These are phyloP conservation scores for Haliclona indistincta DNA, from an alignment of 37 sponge, comb jelly and placozoan genomes.

Conservation along the genomic window DNA sequence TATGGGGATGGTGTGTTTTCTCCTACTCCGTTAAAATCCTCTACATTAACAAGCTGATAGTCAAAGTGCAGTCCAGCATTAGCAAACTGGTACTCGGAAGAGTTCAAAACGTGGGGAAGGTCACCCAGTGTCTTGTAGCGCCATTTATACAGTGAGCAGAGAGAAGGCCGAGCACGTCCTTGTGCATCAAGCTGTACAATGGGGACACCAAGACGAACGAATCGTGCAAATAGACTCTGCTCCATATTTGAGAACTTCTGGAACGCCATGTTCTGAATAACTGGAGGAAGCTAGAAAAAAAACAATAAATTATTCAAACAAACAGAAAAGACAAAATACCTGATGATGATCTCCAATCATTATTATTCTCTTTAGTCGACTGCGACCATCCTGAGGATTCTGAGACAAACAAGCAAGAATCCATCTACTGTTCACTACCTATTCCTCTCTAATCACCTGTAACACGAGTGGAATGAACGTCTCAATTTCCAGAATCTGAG, in stretches of 20 bases:
- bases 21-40: slow-evolving; percentile 94
- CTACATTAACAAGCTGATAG: slow-evolving; percentile 94
- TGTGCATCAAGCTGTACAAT: slow-evolving; percentile 96
- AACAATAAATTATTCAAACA: neutral
- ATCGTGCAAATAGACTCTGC: slow-evolving; percentile 96
- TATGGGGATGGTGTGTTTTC: slow-evolving; percentile 94
- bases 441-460: slow-evolving; percentile 32
- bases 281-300: slow-evolving; percentile 88
- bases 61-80: slow-evolving; percentile 92
- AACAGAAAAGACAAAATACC: slow-evolving; percentile 32
- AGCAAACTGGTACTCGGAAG: slow-evolving; percentile 77
- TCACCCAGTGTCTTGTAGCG: slow-evolving; percentile 80
- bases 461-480: slow-evolving; percentile 99
- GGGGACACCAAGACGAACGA: slow-evolving; percentile 96
- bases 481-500: slow-evolving; percentile 98
- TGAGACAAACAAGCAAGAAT: slow-evolving; percentile 10
- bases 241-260: slow-evolving; percentile 99
- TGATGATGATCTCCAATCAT: slow-evolving; percentile 99
- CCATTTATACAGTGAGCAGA: slow-evolving; percentile 95
- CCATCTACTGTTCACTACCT: neutral
- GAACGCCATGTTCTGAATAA: slow-evolving; percentile 99
- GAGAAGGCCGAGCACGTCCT: slow-evolving; percentile 89
- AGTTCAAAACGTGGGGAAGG: slow-evolving; percentile 83
- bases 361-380: slow-evolving; percentile 89
- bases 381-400: slow-evolving; percentile 92